These are phyloP conservation scores for Micrasema minimum DNA, from an alignment of 1,140 invertebrate genomes.

Conservation along the genomic window DNA sequence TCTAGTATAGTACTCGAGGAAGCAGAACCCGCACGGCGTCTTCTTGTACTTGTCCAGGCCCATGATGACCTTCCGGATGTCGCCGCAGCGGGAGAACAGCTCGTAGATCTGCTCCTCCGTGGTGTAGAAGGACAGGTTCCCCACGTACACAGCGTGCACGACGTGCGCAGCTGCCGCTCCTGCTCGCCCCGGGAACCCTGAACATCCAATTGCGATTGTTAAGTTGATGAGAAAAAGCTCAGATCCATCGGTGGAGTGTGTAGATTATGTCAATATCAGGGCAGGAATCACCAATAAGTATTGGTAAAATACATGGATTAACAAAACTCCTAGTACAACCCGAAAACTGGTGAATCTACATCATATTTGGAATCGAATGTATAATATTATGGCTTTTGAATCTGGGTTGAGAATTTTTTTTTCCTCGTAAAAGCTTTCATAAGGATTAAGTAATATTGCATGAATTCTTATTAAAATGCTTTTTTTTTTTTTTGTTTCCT, in stretches of 20 bases:
- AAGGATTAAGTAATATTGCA: too few species aligned
- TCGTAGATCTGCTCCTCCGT: constrained; percentile 99
- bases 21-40: constrained; percentile 99
- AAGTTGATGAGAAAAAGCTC: background rate
- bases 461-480: too few species aligned
- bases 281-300: too few species aligned
- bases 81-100: constrained; percentile 95
- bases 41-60: constrained; percentile 98
- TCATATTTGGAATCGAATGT: too few species aligned
- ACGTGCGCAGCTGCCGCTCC: constrained; percentile 80
- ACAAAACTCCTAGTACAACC: too few species aligned
- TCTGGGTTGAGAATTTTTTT: too few species aligned
- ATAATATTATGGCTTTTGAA: too few species aligned
- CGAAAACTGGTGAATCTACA: too few species aligned
- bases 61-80: constrained; percentile 97
- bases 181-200: constrained; percentile 94
- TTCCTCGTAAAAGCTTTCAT: too few species aligned
- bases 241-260: background rate
- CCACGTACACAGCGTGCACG: constrained; percentile 94
- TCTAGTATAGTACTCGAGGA: constrained; percentile 96
- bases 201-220: too few species aligned
- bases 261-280: background rate
- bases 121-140: constrained; percentile 98
- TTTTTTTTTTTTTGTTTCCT: too few species aligned
- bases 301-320: background rate